Evolutionary conservation across 2,797 vertebrate species (phyloP).

Genomic region (Trachops cirrhosus): DNA sequence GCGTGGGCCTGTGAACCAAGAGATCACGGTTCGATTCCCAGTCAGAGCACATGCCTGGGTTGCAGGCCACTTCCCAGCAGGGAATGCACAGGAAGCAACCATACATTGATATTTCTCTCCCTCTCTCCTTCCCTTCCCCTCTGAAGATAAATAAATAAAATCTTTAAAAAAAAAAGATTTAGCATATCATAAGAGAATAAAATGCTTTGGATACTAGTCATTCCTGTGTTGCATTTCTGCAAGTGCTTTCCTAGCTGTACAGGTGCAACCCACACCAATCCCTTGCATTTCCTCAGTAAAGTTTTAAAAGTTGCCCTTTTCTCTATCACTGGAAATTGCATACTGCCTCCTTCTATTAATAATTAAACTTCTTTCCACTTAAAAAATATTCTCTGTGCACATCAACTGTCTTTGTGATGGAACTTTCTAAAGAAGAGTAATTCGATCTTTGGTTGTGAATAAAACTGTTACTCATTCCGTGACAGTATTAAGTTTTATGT

Average conservation of each 20-base stretch:
- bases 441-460: neutral
- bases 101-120: too few relatives aligned
- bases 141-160: too few relatives aligned
- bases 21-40: too few relatives aligned
- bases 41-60: too few relatives aligned
- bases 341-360: neutral
- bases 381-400: neutral
- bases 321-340: neutral
- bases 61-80: too few relatives aligned
- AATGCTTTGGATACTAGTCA: neutral
- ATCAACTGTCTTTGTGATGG: neutral
- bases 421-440: neutral
- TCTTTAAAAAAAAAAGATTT: too few relatives aligned
- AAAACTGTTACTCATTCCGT: neutral
- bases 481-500: neutral
- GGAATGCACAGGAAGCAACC: too few relatives aligned
- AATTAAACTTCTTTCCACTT: neutral
- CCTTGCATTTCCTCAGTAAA: neutral
- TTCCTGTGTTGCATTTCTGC: neutral
- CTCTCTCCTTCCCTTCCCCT: too few relatives aligned
- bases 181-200: conserved; percentile 11
- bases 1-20: too few relatives aligned
- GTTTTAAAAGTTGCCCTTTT: neutral
- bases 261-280: neutral
- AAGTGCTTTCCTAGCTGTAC: neutral